phyloP scores from a whole-genome alignment of 2,797 vertebrate genomes.

The Hoplostethus atlanticus region DNA sequence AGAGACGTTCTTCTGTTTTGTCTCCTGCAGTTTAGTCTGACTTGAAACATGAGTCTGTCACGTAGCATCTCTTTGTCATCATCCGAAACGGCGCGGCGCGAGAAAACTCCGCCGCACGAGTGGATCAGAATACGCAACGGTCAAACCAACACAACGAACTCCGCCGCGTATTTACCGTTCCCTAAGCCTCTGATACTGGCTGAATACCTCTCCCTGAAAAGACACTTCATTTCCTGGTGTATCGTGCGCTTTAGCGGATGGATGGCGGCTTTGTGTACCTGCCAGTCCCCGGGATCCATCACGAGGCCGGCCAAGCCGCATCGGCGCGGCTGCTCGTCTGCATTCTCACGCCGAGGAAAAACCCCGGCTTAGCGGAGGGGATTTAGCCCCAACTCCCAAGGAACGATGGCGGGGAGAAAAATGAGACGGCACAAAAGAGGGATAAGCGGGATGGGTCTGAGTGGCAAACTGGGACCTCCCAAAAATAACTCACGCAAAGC shows the following conservation, averaged over 20 bases:
- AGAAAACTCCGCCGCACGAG: slow-evolving; percentile 22
- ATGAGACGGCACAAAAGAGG: slow-evolving; percentile 70
- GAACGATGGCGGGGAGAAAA: slow-evolving; percentile 70
- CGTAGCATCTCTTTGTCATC: slow-evolving; percentile 45
- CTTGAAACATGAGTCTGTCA: slow-evolving; percentile 48
- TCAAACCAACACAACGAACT: slow-evolving; percentile 28
- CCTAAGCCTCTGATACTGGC: slow-evolving; percentile 31
- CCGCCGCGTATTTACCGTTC: slow-evolving; percentile 36
- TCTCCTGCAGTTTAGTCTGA: slow-evolving; percentile 56
- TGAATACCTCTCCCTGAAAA: slow-evolving; percentile 61
- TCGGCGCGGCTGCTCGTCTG: slow-evolving; percentile 45
- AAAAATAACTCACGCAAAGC: slow-evolving; percentile 69
- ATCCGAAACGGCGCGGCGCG: slow-evolving; percentile 20
- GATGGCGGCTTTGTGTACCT: slow-evolving; percentile 70
- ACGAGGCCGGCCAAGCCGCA: slow-evolving; percentile 56
- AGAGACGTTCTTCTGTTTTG: slow-evolving; percentile 57
- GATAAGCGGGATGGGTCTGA: slow-evolving; percentile 70
- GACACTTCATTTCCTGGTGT: slow-evolving; percentile 59
- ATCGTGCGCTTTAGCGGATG: slow-evolving; percentile 52
- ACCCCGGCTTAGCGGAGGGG: slow-evolving; percentile 72
- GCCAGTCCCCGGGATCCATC: slow-evolving; percentile 72
- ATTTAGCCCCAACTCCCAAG: slow-evolving; percentile 73
- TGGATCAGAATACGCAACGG: slow-evolving; percentile 25
- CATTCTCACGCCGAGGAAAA: slow-evolving; percentile 70
- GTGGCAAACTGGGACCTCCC: slow-evolving; percentile 71